Base-by-base conservation (phyloP, 2,888 invertebrate species). In the Erebia palarica region DNA sequence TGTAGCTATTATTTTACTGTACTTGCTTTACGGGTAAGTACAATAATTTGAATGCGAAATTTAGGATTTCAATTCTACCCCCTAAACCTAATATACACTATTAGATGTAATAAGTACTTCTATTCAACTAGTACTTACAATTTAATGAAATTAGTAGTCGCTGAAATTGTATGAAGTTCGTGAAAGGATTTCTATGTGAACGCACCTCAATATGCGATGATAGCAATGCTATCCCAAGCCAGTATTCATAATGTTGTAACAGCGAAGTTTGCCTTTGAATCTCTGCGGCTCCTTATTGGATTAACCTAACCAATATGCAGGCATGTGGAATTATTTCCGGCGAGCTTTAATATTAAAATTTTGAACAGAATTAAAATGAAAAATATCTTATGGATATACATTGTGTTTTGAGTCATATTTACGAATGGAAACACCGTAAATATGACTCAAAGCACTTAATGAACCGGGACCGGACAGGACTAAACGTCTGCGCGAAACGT, bases 181-280 rank as follows among this genome's bases (percentile, higher is more conserved):
- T 53, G 9, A 18, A 55, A 55, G 55, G 55, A 53, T 53, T 16
- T n/a, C 2, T 18, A 42, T 61, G 61, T 68, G 67, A 51, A 64
- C 21, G 13, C 59, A 27, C 55, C 71, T 49, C 61, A 47, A 68
- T 18, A 58, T 68, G 60, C 73, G 74, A 77, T 76, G 77, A 76
- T 69, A 71, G 71, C 75, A 66, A 75, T 77, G 80, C 78, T 83
- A 83, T 81, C 82, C 82, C 82, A 81, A 76, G 81, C 80, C 79
- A 75, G 82, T 84, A 86, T 85, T 83, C 84, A 81, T 84, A 84
- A 85, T 84, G 83, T 82, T 83, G 86, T 87, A 86, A 89, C 88
- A 87, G 87, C 84, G 84, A 89, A 90, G 87, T 90, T 89, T 81
- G 73, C 61, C 27, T 71, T 65, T 63, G 71, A 68, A 71, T 73